Percentiles rank a stretch among this genome's conserved stretches.
These are phyloP conservation scores for Belonocnema kinseyi DNA, from an alignment of 1,140 invertebrate species.

Conservation along the genomic window DNA sequence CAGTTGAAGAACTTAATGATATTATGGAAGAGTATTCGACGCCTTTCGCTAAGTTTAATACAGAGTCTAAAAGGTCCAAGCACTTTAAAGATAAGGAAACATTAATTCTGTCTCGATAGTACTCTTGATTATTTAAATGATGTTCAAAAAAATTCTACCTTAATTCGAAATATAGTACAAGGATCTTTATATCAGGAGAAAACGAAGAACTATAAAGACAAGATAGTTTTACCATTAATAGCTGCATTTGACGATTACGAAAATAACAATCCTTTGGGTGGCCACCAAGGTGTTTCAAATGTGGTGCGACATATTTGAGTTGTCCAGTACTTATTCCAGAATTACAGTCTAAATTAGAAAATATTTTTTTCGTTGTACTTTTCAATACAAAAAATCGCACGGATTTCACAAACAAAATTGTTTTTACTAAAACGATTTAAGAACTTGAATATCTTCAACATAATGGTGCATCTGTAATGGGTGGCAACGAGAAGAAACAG, in stretches of 20 bases:
- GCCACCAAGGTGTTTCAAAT: constrained; percentile 53
- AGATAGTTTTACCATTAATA: constrained; percentile 37
- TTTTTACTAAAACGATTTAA: constrained; percentile 53
- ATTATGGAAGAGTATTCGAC: constrained; percentile 33
- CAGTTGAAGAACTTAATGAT: constrained; percentile 16
- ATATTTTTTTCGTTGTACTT: too few relatives aligned
- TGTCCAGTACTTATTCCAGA: constrained; percentile 54
- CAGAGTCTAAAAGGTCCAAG: constrained; percentile 40
- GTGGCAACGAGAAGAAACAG: constrained; percentile 32
- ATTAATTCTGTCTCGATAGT: constrained; percentile 16
- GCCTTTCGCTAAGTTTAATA: constrained; percentile 34
- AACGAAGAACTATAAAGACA: not conserved
- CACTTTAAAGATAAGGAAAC: constrained; percentile 41
- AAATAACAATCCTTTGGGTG: constrained; percentile 29
- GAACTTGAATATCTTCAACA: constrained; percentile 55
- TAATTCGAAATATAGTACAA: too few relatives aligned
- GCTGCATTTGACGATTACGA: constrained; percentile 38
- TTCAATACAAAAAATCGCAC: too few relatives aligned
- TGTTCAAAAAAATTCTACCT: too few relatives aligned
- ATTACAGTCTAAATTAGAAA: too few relatives aligned
- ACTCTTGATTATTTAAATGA: too few relatives aligned
- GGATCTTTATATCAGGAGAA: too few relatives aligned
- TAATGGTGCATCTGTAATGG: constrained; percentile 44
- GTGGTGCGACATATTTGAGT: constrained; percentile 57
- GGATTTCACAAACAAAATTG: too few relatives aligned